These are phyloP conservation scores for Cloeon dipterum DNA, from an alignment of 2,888 invertebrate genomes.

Conservation along the genomic window DNA sequence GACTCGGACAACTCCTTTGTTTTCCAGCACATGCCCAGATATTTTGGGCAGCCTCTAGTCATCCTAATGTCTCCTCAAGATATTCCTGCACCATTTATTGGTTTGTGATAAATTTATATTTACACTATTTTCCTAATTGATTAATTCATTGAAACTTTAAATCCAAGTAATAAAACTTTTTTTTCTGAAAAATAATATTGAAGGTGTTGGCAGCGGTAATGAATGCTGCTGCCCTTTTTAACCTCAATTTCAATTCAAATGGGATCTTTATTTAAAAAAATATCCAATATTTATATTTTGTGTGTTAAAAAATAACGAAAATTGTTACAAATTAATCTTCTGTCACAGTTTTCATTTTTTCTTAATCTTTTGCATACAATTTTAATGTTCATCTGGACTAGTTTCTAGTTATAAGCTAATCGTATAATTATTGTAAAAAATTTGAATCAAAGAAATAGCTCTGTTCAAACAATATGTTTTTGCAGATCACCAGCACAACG, in stretches of 20 bases:
- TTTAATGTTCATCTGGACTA: slow-evolving; percentile 2
- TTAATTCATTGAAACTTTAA: no score
- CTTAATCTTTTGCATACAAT: neutral
- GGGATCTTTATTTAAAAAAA: neutral
- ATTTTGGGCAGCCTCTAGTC: slow-evolving; percentile 84
- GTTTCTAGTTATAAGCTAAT: no score
- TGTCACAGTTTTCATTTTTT: neutral
- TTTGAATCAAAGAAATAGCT: no score
- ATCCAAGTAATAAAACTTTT: no score
- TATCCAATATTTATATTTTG: neutral
- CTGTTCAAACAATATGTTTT: no score
- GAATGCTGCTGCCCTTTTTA: neutral
- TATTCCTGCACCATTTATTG: slow-evolving; percentile 60
- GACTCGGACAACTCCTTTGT: slow-evolving; percentile 90
- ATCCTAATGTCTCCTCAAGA: slow-evolving; percentile 86
- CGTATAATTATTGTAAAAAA: no score
- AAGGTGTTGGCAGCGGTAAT: neutral
- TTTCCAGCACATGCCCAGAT: slow-evolving; percentile 71
- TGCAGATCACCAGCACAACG: slow-evolving; percentile 66
- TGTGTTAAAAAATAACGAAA: neutral
- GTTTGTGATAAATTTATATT: slow-evolving; percentile 23
- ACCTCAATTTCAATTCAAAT: no score
- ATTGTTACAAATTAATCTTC: no score
- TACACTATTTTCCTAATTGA: no score
- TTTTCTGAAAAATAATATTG: neutral